A percentile compares a stretch with the other conserved stretches of the same genome.
These are phyloP conservation scores for Melanargia galathea DNA, from an alignment of 2,888 invertebrate genomes.

Conservation along the genomic window DNA sequence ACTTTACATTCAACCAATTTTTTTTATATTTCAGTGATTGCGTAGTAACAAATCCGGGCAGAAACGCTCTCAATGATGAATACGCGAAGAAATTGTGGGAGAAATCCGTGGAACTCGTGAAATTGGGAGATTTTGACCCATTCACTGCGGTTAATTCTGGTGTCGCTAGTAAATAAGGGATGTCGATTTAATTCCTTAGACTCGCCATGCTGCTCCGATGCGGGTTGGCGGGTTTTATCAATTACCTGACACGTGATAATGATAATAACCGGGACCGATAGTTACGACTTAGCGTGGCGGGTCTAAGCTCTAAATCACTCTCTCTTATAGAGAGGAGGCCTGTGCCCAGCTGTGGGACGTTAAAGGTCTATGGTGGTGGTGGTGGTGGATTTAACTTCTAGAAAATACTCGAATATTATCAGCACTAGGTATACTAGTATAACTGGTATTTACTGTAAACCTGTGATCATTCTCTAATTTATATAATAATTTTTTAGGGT, in stretches of 20 bases:
- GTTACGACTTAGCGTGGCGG: no score
- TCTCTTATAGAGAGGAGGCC: no score
- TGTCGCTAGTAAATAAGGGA: constrained; percentile 20
- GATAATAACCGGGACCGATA: no score
- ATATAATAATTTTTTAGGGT: neutral
- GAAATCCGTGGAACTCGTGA: constrained; percentile 81
- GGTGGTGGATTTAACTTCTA: no score
- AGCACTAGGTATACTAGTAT: neutral
- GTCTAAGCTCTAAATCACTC: no score
- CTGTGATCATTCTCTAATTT: neutral
- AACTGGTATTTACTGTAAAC: neutral
- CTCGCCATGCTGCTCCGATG: no score
- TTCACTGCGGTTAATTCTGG: constrained; percentile 54
- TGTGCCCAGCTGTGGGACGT: no score
- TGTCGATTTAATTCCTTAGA: neutral
- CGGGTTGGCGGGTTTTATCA: no score
- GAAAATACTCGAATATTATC: neutral
- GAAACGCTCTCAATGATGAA: constrained; percentile 71
- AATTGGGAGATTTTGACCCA: constrained; percentile 64
- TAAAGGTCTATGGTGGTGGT: no score
- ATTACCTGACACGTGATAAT: no score
- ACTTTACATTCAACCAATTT: no score
- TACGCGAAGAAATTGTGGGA: constrained; percentile 83
- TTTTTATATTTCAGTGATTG: constrained; percentile 80
- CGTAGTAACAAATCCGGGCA: constrained; percentile 63